Conservation (phyloP, 2,113 vertebrate species). For the Heterotis niloticus region DNA sequence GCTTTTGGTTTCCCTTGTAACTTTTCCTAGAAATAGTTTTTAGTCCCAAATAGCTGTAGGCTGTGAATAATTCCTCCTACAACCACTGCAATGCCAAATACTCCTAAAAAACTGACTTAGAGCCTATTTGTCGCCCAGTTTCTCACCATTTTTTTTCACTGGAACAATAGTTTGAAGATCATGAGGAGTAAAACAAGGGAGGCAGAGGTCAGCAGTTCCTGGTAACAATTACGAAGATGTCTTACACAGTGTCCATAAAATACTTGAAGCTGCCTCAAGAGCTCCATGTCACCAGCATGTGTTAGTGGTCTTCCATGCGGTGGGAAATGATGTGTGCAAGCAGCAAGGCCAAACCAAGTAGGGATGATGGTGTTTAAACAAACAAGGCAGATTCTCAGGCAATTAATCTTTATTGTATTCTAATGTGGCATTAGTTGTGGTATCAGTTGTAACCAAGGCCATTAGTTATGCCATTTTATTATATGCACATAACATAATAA, state of each 20-base stretch:
- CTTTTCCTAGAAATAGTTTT: background rate
- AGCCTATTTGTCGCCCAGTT: constrained; percentile 42
- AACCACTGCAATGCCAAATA: background rate
- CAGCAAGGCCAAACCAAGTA: background rate
- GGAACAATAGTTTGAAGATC: constrained; percentile 23
- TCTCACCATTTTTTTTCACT: constrained; percentile 37
- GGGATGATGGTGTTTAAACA: background rate
- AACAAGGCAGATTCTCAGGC: background rate
- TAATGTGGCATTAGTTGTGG: background rate
- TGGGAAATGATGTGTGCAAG: background rate
- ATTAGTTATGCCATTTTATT: background rate
- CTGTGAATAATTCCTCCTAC: no score
- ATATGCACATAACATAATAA: background rate
- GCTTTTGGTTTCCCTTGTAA: no score
- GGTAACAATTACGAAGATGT: constrained; percentile 48
- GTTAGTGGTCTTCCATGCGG: background rate
- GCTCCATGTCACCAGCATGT: background rate
- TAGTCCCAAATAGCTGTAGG: background rate
- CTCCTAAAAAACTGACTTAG: background rate
- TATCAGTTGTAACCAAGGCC: no score
- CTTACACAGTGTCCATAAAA: constrained; percentile 39
- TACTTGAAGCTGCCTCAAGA: background rate
- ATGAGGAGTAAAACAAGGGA: constrained; percentile 39
- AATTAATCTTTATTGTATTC: no score
- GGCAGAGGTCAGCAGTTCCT: constrained; percentile 36